Evolutionary conservation across 2,797 vertebrate species (phyloP), one percentile per base, ranked within the genome.

Genomic region (Cossypha polioptera): DNA sequence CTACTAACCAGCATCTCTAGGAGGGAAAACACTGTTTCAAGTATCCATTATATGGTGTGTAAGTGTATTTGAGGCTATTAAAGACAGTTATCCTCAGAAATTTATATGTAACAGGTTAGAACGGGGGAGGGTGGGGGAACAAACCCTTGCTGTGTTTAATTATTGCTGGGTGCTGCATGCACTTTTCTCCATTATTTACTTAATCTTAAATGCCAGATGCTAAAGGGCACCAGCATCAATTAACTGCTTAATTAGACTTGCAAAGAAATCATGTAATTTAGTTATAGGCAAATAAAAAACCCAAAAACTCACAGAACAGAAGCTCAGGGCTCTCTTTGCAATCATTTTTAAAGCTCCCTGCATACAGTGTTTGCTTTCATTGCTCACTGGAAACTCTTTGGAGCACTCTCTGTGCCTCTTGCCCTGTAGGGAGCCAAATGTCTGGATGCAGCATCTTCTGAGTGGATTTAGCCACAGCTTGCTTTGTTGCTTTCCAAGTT

Each of bases 161-260:
- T 94, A 94, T 86, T 93, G 85, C 86, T 93, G 91, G 95, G 84
- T 93, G 71, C 86, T 55, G 71, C 54, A 26, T 58, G 63, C 63
- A 65, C 92, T 88, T 90, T 91, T 86, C 84, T 86, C 54, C 47
- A 35, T 95, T 93, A 90, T 96, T 96, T 96, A 96, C 95, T 96
- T 97, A 94, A 93, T 96, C 96, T 96, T 83, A 80, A 97, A 92
- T 94, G 75, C 95, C 94, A 92, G 92, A 94, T 94, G 90, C 84
- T 95, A 96, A 97, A 96, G 95, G 96, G 81, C 92, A 94, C 71
- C 69, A 66, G 93, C 94, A 94, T 96, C 96, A 92, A 91, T 96
- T 96, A 96, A 96, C 93, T 91, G 81, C 96, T 88, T 96, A 96
- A 96, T 96, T 94, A 96, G 95, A 91, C 93, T 91, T 96, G 88